Evolutionary conservation across 2,113 vertebrate genomes (phyloP).

Genomic region (Anser brachyrhynchus): DNA sequence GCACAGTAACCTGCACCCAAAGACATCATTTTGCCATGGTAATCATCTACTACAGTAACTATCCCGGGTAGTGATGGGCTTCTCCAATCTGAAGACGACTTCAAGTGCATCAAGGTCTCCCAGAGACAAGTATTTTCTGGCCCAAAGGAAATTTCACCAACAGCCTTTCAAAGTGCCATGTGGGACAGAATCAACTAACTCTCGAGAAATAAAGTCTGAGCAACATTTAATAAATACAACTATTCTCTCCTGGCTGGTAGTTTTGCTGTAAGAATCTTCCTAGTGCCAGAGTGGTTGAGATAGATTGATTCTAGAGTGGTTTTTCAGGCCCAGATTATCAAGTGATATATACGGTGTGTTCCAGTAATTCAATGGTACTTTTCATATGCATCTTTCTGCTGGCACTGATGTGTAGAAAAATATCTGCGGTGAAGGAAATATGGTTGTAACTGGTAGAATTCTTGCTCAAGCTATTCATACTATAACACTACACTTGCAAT

Average conservation of each 20-base stretch:
- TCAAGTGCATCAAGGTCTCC: neutral
- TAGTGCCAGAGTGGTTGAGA: neutral
- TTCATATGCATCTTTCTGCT: neutral
- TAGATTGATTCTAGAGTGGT: neutral
- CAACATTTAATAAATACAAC: neutral
- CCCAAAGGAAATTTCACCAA: neutral
- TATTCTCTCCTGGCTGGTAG: neutral
- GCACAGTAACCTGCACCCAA: neutral
- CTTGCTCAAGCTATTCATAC: neutral
- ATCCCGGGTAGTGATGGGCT: neutral
- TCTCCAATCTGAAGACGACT: neutral
- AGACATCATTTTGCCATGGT: rapidly evolving
- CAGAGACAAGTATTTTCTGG: neutral
- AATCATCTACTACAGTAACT: neutral
- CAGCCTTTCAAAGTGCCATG: neutral
- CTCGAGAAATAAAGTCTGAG: neutral
- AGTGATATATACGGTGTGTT: neutral
- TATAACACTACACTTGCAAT: neutral
- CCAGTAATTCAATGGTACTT: neutral
- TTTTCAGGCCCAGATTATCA: neutral
- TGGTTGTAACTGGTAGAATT: neutral
- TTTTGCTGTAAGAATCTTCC: neutral
- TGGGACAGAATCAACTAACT: neutral
- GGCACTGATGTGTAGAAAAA: neutral
- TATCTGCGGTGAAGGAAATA: neutral